Evolutionary conservation across 2,888 invertebrate species (phyloP).

Genomic region (Cosmia pyralina): DNA sequence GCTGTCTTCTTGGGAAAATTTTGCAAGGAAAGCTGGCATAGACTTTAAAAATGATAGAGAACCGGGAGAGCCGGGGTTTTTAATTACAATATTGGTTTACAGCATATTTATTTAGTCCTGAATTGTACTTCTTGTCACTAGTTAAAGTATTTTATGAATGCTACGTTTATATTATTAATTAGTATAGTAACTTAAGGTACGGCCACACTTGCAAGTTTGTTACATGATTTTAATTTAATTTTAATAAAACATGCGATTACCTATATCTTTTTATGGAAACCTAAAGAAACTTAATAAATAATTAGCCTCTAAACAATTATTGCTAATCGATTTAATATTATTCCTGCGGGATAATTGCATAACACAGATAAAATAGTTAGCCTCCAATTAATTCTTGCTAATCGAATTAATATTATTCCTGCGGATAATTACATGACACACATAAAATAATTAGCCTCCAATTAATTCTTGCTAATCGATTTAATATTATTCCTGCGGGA

Average conservation of each 20-base stretch:
- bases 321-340: no score
- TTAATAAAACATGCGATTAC: neutral
- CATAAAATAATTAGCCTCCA: neutral
- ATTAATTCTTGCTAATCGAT: neutral
- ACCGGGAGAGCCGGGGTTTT: no score
- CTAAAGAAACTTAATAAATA: neutral
- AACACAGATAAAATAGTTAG: neutral
- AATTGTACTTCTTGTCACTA: constrained; percentile 16
- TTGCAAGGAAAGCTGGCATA: no score
- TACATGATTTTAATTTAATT: neutral
- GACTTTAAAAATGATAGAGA: no score
- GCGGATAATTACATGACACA: no score
- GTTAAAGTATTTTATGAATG: constrained; percentile 7
- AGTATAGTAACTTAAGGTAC: constrained; percentile 1
- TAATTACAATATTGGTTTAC: neutral
- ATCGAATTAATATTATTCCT: no score
- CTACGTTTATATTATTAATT: constrained; percentile 17
- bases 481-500: no score
- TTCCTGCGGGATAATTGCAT: no score
- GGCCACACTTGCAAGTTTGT: constrained; percentile 23
- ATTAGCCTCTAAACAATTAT: neutral
- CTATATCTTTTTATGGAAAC: neutral
- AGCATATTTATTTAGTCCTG: neutral
- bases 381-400: neutral
- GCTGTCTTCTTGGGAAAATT: neutral